phyloP scores from a whole-genome alignment of 2,888 invertebrate species.

The Andrena dorsata region DNA sequence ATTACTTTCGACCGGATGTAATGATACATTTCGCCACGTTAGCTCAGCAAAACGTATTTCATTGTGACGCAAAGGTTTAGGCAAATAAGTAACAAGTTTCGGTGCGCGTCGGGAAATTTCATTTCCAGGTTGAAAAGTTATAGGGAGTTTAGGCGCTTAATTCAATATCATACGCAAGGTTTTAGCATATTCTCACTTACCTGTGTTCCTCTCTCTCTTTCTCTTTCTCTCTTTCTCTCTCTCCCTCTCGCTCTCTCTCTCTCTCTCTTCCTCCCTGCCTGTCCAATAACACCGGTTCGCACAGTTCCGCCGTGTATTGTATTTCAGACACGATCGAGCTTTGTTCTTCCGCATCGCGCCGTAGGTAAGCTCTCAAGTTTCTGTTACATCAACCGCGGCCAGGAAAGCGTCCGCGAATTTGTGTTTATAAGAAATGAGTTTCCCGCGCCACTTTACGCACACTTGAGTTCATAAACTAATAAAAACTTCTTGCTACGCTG shows the following conservation, averaged over 20 bases:
- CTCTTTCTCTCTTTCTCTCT: not conserved
- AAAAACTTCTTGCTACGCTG: slow-evolving; percentile 20
- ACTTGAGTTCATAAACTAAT: slow-evolving; percentile 46
- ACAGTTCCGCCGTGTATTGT: not conserved
- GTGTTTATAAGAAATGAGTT: slow-evolving; percentile 43
- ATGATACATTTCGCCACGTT: slow-evolving; percentile 22
- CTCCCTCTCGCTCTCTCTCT: no score
- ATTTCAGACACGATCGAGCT: slow-evolving; percentile 37
- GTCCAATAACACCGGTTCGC: slow-evolving; percentile 21
- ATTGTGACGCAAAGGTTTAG: slow-evolving; percentile 35
- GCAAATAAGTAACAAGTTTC: slow-evolving; percentile 50
- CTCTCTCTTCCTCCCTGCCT: not conserved
- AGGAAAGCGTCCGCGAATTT: slow-evolving; percentile 17
- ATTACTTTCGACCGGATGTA: not conserved
- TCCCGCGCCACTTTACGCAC: slow-evolving; percentile 12
- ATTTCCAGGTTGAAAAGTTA: slow-evolving; percentile 51
- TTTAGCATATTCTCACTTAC: slow-evolving; percentile 41
- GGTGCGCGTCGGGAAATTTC: slow-evolving; percentile 43
- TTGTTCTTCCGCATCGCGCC: slow-evolving; percentile 14
- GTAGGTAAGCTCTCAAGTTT: slow-evolving; percentile 2
- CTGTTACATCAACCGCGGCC: not conserved
- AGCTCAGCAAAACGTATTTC: slow-evolving; percentile 10
- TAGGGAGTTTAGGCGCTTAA: slow-evolving; percentile 39
- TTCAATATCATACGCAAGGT: slow-evolving; percentile 47
- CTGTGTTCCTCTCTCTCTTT: not conserved